These are phyloP conservation scores for Cheilosia vernalis DNA, from an alignment of 2,888 invertebrate genomes.

Conservation along the genomic window DNA sequence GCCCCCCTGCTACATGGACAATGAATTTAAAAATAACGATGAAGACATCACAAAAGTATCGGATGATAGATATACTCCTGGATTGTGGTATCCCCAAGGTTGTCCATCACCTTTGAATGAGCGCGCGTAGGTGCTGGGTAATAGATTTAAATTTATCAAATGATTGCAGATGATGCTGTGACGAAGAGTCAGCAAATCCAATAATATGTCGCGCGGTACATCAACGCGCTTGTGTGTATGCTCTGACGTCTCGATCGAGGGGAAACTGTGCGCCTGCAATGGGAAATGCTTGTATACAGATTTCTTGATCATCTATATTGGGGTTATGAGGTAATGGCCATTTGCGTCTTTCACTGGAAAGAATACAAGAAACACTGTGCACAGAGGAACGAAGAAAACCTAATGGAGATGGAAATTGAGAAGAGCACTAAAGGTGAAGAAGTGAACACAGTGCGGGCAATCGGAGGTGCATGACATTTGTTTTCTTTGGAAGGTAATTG, in stretches of 20 bases:
- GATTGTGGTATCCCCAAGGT: constrained; percentile 25
- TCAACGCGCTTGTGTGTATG: background rate
- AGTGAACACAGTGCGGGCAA: background rate
- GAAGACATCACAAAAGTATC: constrained; percentile 54
- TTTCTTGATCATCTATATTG: constrained; percentile 55
- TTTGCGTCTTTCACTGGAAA: constrained; percentile 35
- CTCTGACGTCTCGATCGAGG: background rate
- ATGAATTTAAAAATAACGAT: constrained; percentile 68
- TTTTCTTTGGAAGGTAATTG: no score
- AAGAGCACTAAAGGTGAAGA: background rate
- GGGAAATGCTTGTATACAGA: constrained; percentile 23
- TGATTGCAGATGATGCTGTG: constrained; percentile 5
- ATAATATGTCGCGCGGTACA: constrained; percentile 36
- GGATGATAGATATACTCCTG: constrained; percentile 31
- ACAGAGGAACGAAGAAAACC: background rate
- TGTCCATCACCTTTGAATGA: constrained; percentile 65
- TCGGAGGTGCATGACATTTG: background rate
- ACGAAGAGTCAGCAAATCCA: constrained; percentile 53
- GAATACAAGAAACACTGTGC: constrained; percentile 28
- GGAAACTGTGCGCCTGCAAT: background rate
- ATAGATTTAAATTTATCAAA: constrained; percentile 52
- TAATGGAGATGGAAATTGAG: background rate
- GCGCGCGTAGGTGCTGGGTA: constrained; percentile 20
- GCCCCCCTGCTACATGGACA: background rate
- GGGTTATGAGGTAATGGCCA: constrained; percentile 70